phyloP scores from a whole-genome alignment of 2,113 vertebrate genomes.

The Ibidorhyncha struthersii region DNA sequence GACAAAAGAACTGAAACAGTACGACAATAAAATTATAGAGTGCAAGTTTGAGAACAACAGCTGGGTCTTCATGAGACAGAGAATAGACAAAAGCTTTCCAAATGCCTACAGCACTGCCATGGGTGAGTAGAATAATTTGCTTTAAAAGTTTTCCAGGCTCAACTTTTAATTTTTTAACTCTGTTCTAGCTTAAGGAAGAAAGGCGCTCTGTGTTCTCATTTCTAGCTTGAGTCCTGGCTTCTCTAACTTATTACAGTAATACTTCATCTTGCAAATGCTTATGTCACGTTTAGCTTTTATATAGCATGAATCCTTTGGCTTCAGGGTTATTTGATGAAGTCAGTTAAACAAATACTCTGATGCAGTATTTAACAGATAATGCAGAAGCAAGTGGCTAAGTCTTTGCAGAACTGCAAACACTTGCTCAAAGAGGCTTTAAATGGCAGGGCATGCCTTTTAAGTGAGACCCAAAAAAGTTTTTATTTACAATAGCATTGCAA shows the following conservation, averaged over 20 bases:
- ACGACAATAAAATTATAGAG: slow-evolving; percentile 99
- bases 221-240: background rate
- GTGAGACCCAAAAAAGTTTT: background rate
- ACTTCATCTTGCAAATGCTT: background rate
- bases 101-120: slow-evolving; percentile 97
- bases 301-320: background rate
- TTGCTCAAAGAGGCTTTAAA: background rate
- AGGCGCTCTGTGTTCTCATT: background rate
- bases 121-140: slow-evolving; percentile 82
- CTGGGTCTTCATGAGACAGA: slow-evolving; percentile 98
- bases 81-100: slow-evolving; percentile 98
- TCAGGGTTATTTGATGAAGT: background rate
- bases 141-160: background rate
- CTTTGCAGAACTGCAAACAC: background rate
- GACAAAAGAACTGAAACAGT: slow-evolving; percentile 94
- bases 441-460: background rate
- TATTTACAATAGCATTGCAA: background rate
- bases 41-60: slow-evolving; percentile 95
- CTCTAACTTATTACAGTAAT: background rate
- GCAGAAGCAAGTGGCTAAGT: background rate
- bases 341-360: background rate
- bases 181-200: background rate
- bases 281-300: background rate
- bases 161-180: background rate
- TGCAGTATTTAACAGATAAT: background rate